Base-by-base conservation (phyloP, 2,113 vertebrate genomes). In the Cettia cetti region DNA sequence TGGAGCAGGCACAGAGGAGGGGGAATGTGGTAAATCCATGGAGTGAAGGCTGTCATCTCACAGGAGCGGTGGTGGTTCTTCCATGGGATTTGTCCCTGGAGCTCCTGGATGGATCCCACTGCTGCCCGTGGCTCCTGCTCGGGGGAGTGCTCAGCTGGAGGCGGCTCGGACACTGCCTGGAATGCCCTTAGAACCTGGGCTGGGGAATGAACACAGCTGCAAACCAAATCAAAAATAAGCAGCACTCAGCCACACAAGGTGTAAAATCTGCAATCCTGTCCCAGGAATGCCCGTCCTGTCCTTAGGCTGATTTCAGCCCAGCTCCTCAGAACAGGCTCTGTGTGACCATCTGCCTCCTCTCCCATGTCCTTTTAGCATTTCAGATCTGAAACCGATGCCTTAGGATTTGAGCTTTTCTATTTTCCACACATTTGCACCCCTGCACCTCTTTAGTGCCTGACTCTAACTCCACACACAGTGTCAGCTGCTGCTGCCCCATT, bases 321-420 rank as follows among this genome's bases (percentile, higher is more conserved):
- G 24, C 21, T 28, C 57, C 50, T 22, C 26, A 31, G 79, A 45
- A 22, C 19, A 31, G 26, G 5, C 69, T 23, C 53, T 1, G 1
- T 15, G 65, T 11, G n/a, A 65, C 0, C 0, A 23, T 21, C 12
- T 57, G n/a, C 28, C 16, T 57, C 16, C 13, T 17, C 14, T 39
- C 37, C 42, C 1, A 13, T 20, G 21, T 63, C 37, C 71, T 45
- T 93, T 65, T 0, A 45, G 40, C 70, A 30, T n/a, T 57, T 80
- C 53, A 45, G 4, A 72, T 3, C 42, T 14, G 42, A 84, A 44
- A 8, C 5, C 28, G 59, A 11, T 13, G 5, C 37, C 8, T n/a
- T 1, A 52, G 8, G 6, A 28, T 52, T n/a, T 60, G 0, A n/a
- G 10, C 1, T 22, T 27, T 63, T 17, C 0, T 28, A 11, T 52